These are phyloP conservation scores for Cylindroiulus punctatus DNA, from an alignment of 2,888 invertebrate genomes.

Conservation along the genomic window DNA sequence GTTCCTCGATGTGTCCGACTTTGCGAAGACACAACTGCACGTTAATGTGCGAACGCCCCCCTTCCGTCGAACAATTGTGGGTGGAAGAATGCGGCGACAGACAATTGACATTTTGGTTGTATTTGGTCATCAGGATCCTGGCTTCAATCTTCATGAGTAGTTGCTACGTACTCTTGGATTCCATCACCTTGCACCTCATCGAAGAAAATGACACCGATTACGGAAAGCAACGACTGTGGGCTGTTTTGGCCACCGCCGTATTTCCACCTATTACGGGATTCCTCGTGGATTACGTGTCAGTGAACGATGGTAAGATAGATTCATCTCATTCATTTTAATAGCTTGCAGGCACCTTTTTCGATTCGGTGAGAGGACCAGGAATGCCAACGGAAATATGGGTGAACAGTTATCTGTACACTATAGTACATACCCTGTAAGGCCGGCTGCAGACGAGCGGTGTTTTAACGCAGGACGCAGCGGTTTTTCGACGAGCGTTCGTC, in stretches of 20 bases:
- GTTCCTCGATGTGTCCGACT: background rate
- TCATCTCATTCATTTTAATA: too few species aligned
- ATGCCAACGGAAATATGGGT: too few species aligned
- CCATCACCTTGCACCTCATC: conserved; percentile 85
- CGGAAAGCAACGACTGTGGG: conserved; percentile 66
- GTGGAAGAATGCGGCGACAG: conserved; percentile 3
- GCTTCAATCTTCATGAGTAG: conserved; percentile 84
- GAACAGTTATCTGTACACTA: too few species aligned
- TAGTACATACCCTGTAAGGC: too few species aligned
- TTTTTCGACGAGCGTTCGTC: too few species aligned
- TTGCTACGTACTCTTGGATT: conserved; percentile 88
- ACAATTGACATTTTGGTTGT: conserved; percentile 78
- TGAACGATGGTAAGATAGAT: conserved; percentile 54
- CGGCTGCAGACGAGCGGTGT: too few species aligned
- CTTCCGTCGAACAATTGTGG: background rate
- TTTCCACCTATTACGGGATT: conserved; percentile 63
- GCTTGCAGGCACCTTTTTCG: too few species aligned
- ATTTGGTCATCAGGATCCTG: conserved; percentile 80
- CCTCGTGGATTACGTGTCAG: conserved; percentile 60
- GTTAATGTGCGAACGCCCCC: background rate
- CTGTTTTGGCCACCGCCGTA: conserved; percentile 65
- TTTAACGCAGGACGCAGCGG: too few species aligned
- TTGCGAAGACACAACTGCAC: background rate
- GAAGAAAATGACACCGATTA: conserved; percentile 75
- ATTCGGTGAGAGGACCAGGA: too few species aligned